Conservation (phyloP, 2,797 vertebrate species). For the Sebastes vulpes region DNA sequence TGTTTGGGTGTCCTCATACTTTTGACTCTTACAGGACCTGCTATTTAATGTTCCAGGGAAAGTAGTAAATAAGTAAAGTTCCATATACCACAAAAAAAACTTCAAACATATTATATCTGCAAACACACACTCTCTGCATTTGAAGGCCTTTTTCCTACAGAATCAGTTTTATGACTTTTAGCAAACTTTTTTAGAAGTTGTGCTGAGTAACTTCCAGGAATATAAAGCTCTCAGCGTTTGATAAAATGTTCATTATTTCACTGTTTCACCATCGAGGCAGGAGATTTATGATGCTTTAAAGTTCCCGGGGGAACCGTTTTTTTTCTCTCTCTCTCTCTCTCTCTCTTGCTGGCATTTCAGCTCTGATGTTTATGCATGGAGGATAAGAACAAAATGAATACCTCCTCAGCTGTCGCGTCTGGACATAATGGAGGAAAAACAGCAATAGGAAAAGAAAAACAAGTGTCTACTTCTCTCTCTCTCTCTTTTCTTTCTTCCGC, state of each 20-base stretch:
- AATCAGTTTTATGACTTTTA: conserved; percentile 30
- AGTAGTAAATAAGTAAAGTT: neutral
- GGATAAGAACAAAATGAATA: conserved; percentile 47
- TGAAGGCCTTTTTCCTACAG: neutral
- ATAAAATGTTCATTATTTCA: conserved; percentile 66
- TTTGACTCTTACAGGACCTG: neutral
- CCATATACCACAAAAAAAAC: neutral
- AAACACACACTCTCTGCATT: neutral
- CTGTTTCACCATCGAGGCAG: conserved; percentile 38
- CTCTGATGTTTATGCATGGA: conserved; percentile 54
- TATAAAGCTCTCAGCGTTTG: conserved; percentile 50
- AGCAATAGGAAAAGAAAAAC: conserved; percentile 28
- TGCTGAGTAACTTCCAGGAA: conserved; percentile 26
- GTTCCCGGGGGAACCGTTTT: conserved; percentile 25
- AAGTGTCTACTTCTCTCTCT: neutral
- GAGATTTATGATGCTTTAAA: conserved; percentile 62
- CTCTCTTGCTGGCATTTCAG: conserved; percentile 15
- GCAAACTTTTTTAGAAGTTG: conserved; percentile 24
- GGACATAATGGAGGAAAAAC: conserved; percentile 37
- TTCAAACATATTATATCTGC: neutral
- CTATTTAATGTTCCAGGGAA: neutral
- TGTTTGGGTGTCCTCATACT: neutral
- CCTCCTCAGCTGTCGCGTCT: conserved; percentile 35
- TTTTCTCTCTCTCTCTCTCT: too few species aligned
- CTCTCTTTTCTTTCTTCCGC: neutral